Evolutionary conservation across 2,113 vertebrate species (phyloP), one percentile per base, ranked within the genome.

Genomic region (Tupaia chinensis): DNA sequence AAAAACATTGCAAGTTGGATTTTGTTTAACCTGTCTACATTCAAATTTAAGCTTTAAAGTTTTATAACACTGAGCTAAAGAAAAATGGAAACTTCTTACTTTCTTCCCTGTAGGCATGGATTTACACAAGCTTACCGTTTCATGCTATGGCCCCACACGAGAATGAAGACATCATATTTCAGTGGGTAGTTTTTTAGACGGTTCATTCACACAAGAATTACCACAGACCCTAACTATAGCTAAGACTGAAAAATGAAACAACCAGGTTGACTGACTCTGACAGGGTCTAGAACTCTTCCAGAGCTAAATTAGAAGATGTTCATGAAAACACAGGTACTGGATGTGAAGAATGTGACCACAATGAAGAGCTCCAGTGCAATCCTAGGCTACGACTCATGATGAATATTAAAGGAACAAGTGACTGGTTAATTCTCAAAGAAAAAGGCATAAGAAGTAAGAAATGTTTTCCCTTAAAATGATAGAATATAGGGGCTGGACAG

Each of bases 21-120:
- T 88, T 86, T 69, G 63, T 90, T 77, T 74, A 92, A 74, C 44
- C 20, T 22, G 9, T 11, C 53, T 85, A 29, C n/a, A 89, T 93
- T 94, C 25, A 66, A 84, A 92, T 68, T 32, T 89, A 82, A 77
- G 19, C 53, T 93, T 97, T 88, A 87, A 95, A 69, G 69, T 69
- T 94, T 68, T 60, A 63, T 70, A 44, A 53, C 29, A 82, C 61
- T 87, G 61, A 79, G n/a, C 72, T 94, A 20, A 88, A 84, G 53
- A 89, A 85, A 69, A 80, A 73, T 82, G 7, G 85, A 89, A 92
- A 68, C 17, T 34, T 58, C 4, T 89, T 89, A 65, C 44, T 92
- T 86, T 84, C 65, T 8, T 53, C 7, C 9, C 2, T 12, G 0
- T 63, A 79, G 81, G 69, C n/a, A 77, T 15, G 78, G 65, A 68